Evolutionary conservation across 2,113 vertebrate species (phyloP), one percentile per base, ranked within the genome.

Genomic region (Eclectus roratus): DNA sequence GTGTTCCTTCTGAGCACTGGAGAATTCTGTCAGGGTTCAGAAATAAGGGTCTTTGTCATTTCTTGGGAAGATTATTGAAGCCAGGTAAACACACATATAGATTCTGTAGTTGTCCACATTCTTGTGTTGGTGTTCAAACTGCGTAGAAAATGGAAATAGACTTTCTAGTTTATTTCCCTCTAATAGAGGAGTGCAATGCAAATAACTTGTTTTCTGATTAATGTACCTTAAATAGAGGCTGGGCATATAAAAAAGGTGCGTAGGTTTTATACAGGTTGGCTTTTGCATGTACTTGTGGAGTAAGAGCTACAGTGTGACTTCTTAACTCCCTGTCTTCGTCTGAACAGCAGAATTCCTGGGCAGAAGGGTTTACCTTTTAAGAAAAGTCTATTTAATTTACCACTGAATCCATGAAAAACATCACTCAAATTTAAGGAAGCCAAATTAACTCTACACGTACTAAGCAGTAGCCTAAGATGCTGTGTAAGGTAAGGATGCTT

Each of bases 21-120:
- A 82, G 50, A 78, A 76, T 81, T 89, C 76, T 46, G 39, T 71
- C 52, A 85, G 56, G 60, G 60, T 91, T 86, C 52, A 85, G 33
- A 88, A 85, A 41, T 39, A 79, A 96, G 37, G 15, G 11, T 74
- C 73, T 86, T 80, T 60, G 50, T 11, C 12, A 24, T 85, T 76
- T 77, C 47, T 74, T 35, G 25, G 65, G 69, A 64, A 82, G 35
- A 47, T 85, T 60, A 76, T 13, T 82, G 63, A 76, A 82, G 72
- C 23, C 33, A 72, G 33, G 78, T 79, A 84, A 93, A 87, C 50
- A 76, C 70, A 46, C 11, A 28, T 13, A 20, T 17, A 23, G n/a
- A 21, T 77, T 56, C 49, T 72, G 37, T 41, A 49, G 21, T 46
- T 55, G 14, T 71, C 43, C 56, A 18, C 11, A 5, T 56, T 65